These are phyloP conservation scores for Crotophaga sulcirostris DNA, from an alignment of 2,113 vertebrate species.

Conservation along the genomic window DNA sequence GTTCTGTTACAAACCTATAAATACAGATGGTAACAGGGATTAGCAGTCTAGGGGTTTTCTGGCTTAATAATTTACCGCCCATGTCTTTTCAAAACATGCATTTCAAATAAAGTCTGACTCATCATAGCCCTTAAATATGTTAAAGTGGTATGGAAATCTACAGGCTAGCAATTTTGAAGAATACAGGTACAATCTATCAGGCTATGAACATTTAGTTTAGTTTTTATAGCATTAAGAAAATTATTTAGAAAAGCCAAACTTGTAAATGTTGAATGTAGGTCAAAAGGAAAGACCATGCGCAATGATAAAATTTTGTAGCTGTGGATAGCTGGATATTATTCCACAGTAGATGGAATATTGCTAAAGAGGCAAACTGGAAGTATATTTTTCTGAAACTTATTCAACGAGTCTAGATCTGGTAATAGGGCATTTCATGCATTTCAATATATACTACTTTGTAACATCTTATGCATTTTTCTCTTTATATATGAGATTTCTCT, in stretches of 20 bases:
- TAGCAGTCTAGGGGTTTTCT: slow-evolving; percentile 38
- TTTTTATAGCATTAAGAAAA: background rate
- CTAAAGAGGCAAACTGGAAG: background rate
- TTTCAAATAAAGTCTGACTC: slow-evolving; percentile 46
- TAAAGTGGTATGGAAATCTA: slow-evolving; percentile 37
- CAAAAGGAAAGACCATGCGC: background rate
- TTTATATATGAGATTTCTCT: background rate
- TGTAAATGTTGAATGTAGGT: too few species aligned
- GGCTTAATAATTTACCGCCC: slow-evolving; percentile 11
- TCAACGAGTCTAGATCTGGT: background rate
- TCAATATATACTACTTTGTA: background rate
- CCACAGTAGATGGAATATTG: background rate
- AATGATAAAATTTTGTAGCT: background rate
- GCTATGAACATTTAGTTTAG: slow-evolving; percentile 4
- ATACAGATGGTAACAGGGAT: slow-evolving; percentile 30
- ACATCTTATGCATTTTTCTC: background rate
- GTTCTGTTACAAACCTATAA: slow-evolving; percentile 38
- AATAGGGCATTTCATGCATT: background rate
- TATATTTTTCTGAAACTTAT: background rate
- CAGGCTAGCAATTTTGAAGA: slow-evolving; percentile 26
- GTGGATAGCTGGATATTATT: background rate
- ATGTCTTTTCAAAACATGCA: slow-evolving; percentile 33
- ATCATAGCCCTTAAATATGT: slow-evolving; percentile 27
- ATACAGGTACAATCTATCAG: background rate
- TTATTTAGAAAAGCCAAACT: slow-evolving; percentile 11